Base-by-base conservation (phyloP, 1,140 invertebrate genomes). In the Trachelipus rathkii region DNA sequence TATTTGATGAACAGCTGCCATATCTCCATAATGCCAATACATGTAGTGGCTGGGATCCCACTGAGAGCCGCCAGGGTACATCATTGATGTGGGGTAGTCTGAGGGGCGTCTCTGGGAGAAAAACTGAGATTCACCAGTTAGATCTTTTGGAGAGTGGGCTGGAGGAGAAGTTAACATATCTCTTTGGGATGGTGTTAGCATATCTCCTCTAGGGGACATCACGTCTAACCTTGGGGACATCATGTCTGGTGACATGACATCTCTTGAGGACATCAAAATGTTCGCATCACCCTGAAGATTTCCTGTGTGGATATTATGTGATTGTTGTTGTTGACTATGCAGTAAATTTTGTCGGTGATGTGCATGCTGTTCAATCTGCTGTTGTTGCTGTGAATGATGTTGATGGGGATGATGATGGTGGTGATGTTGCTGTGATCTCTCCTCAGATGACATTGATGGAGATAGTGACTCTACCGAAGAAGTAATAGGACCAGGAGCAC, bases 11-110 rank as follows among this genome's bases (percentile, higher is more conserved):
- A 67, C 73, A 8, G 73, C 73, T 13, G 73, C 73, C 73, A 75
- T 75, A 11, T 75, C 73, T 8, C 73, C 73, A 67, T 75, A 75
- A n/a, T 75, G 73, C 73, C 73, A 75, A 44, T 75, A 75, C 73
- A 75, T 75, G 44, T 75, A 75, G 15, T 60, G 66, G 24, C 53
- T 68, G 19, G 73, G 73, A 23, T 75, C 73, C 73, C 73, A 75
- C 21, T 75, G 73, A 9, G 53, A 44, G 68, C 45, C 53, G 0
- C 73, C 44, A 8, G 73, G 66, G 53, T 75, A 53, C 73, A 75
- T 75, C n/a, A 68, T 60, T 33, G 60, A 46, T 11, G 73, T 24
- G 0, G 53, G 46, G 68, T 66, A 44, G 44, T 68, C 45, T 7
- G 50, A 46, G 33, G 45, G 53, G 43, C 73, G 53, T 23, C 73